Evolutionary conservation across 2,113 vertebrate species (phyloP).

Genomic region (Panthera tigris): DNA sequence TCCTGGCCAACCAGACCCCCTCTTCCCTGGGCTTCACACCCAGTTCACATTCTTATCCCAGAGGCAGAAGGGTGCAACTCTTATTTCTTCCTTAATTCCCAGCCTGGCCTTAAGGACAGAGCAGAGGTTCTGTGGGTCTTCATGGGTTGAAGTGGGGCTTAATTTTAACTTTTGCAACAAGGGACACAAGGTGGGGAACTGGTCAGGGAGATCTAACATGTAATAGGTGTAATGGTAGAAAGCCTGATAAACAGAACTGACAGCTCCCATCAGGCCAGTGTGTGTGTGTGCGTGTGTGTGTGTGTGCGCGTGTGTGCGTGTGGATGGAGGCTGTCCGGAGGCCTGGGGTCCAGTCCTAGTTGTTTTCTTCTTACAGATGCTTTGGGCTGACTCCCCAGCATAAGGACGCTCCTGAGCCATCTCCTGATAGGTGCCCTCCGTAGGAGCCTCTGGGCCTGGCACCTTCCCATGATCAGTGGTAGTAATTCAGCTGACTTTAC

Average conservation of each 20-base stretch:
- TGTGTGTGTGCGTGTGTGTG: rapidly evolving
- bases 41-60: neutral
- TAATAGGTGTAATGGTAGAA: neutral
- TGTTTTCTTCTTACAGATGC: neutral
- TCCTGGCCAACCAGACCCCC: neutral
- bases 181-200: neutral
- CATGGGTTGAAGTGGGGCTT: neutral
- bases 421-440: rapidly evolving
- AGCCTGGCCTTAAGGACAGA: neutral
- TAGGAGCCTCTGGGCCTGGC: neutral
- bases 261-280: neutral
- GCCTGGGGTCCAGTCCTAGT: neutral
- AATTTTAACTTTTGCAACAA: neutral
- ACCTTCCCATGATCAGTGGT: conserved; percentile 35
- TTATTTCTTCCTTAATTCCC: neutral
- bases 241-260: neutral
- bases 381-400: neutral
- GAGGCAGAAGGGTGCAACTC: no score
- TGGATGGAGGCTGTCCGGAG: neutral
- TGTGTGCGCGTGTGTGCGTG: no score
- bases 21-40: no score
- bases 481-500: neutral
- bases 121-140: neutral
- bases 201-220: neutral
- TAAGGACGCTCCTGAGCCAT: no score